A percentile compares a stretch with the other conserved stretches of the same genome.
Conservation (phyloP, 2,888 invertebrate genomes). For the Tinea pellionella region DNA sequence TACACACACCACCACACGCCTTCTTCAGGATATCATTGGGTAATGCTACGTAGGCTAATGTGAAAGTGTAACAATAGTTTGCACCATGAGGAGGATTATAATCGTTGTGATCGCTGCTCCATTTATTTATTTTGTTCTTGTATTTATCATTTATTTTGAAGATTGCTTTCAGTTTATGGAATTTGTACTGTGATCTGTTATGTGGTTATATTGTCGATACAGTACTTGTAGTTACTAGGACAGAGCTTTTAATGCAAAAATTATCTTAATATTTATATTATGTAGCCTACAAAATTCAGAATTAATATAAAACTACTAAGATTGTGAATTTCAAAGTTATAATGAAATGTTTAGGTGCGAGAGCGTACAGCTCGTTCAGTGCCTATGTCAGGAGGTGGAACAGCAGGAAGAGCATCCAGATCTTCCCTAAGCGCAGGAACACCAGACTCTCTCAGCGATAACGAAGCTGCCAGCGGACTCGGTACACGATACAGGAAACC, state of each 20-base stretch:
- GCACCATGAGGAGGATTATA: not conserved
- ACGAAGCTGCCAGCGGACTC: slow-evolving; percentile 81
- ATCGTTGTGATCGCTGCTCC: not conserved
- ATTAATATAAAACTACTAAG: not conserved
- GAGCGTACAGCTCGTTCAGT: slow-evolving; percentile 92
- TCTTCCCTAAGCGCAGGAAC: slow-evolving; percentile 88
- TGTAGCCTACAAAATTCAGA: not conserved
- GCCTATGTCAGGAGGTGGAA: slow-evolving; percentile 78
- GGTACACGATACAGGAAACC: slow-evolving; percentile 77
- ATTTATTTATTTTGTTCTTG: not conserved
- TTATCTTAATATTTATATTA: not conserved
- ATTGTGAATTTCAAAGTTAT: not conserved
- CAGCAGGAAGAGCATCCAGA: slow-evolving; percentile 74
- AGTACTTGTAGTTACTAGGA: not conserved
- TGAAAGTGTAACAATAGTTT: not conserved
- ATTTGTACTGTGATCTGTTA: not conserved
- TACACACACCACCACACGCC: slow-evolving; percentile 76
- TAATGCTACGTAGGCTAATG: slow-evolving; percentile 43
- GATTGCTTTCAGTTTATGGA: not conserved
- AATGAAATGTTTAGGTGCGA: slow-evolving; percentile 75
- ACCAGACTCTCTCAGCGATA: slow-evolving; percentile 89
- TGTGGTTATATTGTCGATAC: not conserved
- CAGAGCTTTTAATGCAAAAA: not conserved
- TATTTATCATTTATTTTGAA: not conserved
- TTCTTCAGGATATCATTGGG: slow-evolving; percentile 81